Evolutionary conservation across 2,113 vertebrate genomes (phyloP), one percentile per base, ranked within the genome.

Genomic region (Eleginops maclovinus): DNA sequence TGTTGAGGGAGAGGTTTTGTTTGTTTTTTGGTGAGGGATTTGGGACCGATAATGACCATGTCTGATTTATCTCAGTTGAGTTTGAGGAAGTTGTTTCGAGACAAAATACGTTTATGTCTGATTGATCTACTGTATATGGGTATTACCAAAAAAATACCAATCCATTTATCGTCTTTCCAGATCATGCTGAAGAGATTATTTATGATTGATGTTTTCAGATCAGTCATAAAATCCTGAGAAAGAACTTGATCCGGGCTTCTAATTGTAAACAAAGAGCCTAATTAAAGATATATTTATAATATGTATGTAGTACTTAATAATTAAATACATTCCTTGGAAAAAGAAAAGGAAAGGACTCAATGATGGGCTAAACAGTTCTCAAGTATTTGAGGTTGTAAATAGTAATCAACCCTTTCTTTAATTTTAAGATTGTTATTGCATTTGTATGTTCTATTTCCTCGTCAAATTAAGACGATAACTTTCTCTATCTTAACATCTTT

Each of bases 71-170:
- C 31, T 7, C 31, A 36, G 31, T 36, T 36, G 31, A 36, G 31
- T 36, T n/a, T 36, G 31, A 36, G 31, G 31, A 36, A 36, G 31
- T 36, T 36, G 31, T 67, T 66, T 74, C 14, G 49, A 43, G 58
- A 40, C 41, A 28, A 79, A 79, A 63, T 73, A 67, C 60, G 64
- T 61, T 19, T 22, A 81, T 82, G 73, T 75, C 47, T 43, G 46
- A 68, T 73, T 28, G 80, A 84, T 60, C 61, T 46, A 4, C 21
- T n/a, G n/a, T n/a, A n/a, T n/a, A 46, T 46, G 15, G 12, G 22
- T 59, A 65, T 65, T 51, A 51, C 2, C 31, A 65, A 4, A 14
- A 31, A 65, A 49, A 46, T 77, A 59, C 46, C 31, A 72, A 74
- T 40, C 50, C 59, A 61, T 21, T 68, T 62, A 72, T 51, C 0